Evolutionary conservation across 1,140 invertebrate genomes (phyloP), one percentile per base, ranked within the genome.

Genomic region (Chelonus insularis): DNA sequence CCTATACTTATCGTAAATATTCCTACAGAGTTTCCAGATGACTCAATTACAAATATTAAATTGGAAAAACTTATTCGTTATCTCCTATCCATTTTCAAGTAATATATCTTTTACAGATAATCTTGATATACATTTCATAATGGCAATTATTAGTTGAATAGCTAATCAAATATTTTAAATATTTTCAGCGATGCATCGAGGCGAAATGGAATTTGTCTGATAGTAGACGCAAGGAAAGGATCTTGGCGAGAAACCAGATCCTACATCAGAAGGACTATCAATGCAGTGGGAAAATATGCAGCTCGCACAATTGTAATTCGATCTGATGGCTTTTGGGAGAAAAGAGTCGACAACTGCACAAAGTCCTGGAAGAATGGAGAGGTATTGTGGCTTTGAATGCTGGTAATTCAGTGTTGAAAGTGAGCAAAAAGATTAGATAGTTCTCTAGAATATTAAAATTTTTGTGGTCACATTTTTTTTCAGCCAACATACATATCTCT

Each of bases 321-420:
- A 61, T 86, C 87, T 2, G 89, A 90, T 67, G 86, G 86, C 7
- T 90, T 90, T 76, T 90, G 88, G 88, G 88, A 90, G 72, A 89
- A 89, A 66, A 75, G 84, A n/a, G 87, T 90, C 25, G 87, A 89
- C 65, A 86, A 87, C 63, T 90, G 88, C 72, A 84, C 87, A 18
- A 86, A 84, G 57, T 80, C 85, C 1, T 85, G 87, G 52, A 84
- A 84, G 50, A 86, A 88, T 59, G 84, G 84, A 60, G 86, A 89
- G 80, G 88, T 89, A 73, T 34, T 54, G 21, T 16, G 23, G 16
- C 29, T 45, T 55, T 5, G 37, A 55, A 54, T 34, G 11, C 18
- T 14, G 8, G 4, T 59, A 32, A 43, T 43, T 36, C 29, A n/a
- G 25, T 61, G 9, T 0, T 57, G n/a, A n/a, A n/a, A n/a, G n/a